Evolutionary conservation across 2,113 vertebrate species (phyloP), one percentile per base, ranked within the genome.

Genomic region (Actenoides hombroni): DNA sequence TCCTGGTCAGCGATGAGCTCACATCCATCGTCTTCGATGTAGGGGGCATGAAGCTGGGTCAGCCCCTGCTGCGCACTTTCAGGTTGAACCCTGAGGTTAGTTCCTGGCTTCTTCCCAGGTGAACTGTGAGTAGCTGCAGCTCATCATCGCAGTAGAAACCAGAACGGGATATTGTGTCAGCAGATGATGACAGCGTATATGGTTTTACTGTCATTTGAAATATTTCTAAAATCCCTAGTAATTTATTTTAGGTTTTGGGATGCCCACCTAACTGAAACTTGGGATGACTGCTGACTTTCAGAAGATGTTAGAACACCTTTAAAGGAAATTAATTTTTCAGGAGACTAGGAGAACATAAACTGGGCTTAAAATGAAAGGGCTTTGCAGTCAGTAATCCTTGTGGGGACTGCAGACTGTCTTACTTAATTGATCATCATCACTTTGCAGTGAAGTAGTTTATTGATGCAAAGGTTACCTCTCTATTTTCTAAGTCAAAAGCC

Each of bases 1-100:
- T 98, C 89, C 85, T 98, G 2, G 9, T 82, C 80, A 98, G 95
- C 0, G 96, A 98, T 67, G 88, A 96, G 35, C 97, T 98, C 77
- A 96, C 97, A 1, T 92, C 78, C 17, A 4, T 98, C 0, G 60
- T 98, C 42, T 98, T 98, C 1, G 98, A 98, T 25, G 88, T 98
- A 29, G 96, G 89, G 28, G 97, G 86, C 77, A 95, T 98, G 86
- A 95, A 95, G 57, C 95, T 2, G 0, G 97, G 97, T 11, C 94
- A 73, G 53, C 95, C 92, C 20, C 29, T 96, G 78, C 95, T 82
- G 69, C 85, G 88, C 31, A 97, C 88, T 64, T 98, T 98, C 88
- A 75, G 8, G 6, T 56, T 98, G 75, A 94, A 97, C 79, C 39
- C 91, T 4, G 87, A 98, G 97, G 98, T 98, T 60, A 95, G 98